A percentile compares a stretch with the other conserved stretches of the same genome.
Conservation (phyloP, 2,113 vertebrate genomes). For the Microcebus tavaratra region DNA sequence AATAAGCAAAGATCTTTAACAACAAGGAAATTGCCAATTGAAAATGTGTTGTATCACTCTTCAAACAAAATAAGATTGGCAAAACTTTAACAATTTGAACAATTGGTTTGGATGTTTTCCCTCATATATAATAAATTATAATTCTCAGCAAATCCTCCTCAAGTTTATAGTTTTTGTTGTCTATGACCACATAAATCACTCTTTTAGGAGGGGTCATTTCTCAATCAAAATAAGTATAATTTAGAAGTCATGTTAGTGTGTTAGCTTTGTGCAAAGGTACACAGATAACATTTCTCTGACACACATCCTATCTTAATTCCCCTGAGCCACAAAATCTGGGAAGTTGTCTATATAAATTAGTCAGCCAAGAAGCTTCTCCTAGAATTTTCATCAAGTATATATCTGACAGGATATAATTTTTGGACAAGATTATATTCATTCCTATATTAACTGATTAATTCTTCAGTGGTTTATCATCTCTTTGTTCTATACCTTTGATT, state of each 20-base stretch:
- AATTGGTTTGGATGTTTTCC: not conserved
- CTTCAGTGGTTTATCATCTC: not conserved
- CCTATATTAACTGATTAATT: slow-evolving; percentile 28
- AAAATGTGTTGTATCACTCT: slow-evolving; percentile 16
- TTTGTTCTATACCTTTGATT: slow-evolving; percentile 43
- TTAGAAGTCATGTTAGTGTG: slow-evolving; percentile 16
- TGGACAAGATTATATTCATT: slow-evolving; percentile 25
- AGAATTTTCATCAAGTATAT: slow-evolving; percentile 9
- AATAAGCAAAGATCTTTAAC: slow-evolving; percentile 1
- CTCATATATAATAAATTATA: not conserved
- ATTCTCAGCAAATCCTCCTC: not conserved
- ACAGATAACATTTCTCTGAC: slow-evolving; percentile 18
- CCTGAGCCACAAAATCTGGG: slow-evolving; percentile 33
- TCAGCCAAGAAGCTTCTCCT: slow-evolving; percentile 18
- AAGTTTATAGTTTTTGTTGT: slow-evolving; percentile 9
- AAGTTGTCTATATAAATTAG: slow-evolving; percentile 50
- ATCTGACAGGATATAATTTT: not conserved
- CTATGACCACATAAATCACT: not conserved
- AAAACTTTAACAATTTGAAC: slow-evolving; percentile 49
- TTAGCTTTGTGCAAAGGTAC: not conserved
- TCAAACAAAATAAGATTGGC: slow-evolving; percentile 10
- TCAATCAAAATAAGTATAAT: slow-evolving; percentile 47
- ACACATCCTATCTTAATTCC: not conserved
- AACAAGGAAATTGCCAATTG: not conserved
- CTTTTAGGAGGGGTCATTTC: slow-evolving; percentile 44